These are phyloP conservation scores for Desmodus rotundus DNA, from an alignment of 2,113 vertebrate genomes.

Conservation along the genomic window DNA sequence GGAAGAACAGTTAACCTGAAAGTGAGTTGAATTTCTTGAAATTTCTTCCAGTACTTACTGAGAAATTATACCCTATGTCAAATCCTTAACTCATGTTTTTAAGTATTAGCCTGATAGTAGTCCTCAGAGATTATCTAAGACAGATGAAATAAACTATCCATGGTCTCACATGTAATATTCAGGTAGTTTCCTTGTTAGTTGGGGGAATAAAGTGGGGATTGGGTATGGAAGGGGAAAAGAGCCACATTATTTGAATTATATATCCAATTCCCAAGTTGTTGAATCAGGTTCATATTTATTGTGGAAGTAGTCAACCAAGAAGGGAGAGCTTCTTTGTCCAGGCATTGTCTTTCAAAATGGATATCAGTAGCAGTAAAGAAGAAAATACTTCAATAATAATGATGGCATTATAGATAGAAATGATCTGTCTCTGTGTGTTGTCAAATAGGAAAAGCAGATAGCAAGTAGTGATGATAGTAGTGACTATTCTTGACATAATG, in stretches of 20 bases:
- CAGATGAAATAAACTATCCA: not conserved
- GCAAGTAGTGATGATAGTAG: not conserved
- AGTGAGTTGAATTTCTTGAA: not conserved
- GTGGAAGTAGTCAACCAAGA: not conserved
- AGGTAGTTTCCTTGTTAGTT: not conserved
- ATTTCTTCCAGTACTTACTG: not conserved
- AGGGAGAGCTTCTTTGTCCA: not conserved
- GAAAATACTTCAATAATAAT: not conserved
- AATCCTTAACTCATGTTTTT: not conserved
- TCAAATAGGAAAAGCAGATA: not conserved
- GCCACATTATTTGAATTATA: not conserved
- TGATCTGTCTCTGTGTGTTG: not conserved
- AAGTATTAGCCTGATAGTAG: not conserved
- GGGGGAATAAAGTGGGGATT: not conserved
- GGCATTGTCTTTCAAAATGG: not conserved
- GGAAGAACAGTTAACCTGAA: not conserved
- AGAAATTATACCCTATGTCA: not conserved
- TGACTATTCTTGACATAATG: not conserved
- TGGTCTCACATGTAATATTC: not conserved
- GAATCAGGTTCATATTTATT: not conserved
- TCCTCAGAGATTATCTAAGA: not conserved
- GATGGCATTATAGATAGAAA: not conserved
- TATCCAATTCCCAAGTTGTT: conserved; percentile 1
- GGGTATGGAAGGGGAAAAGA: not conserved
- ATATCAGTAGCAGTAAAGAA: not conserved